These are phyloP conservation scores for Aquatica leii DNA, from an alignment of 2,888 invertebrate species.

Conservation along the genomic window DNA sequence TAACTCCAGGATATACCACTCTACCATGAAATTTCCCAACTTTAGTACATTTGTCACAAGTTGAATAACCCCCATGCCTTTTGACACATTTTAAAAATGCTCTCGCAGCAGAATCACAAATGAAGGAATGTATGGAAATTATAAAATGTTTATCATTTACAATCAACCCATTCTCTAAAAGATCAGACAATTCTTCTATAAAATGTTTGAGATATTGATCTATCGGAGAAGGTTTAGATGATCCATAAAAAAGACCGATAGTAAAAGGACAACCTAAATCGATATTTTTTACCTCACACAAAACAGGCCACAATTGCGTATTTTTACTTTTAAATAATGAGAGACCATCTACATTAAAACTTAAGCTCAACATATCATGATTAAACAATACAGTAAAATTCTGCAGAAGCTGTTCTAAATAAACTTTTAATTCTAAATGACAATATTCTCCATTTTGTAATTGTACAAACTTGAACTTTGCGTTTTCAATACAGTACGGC, in stretches of 20 bases:
- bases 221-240: constrained; percentile 35
- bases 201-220: constrained; percentile 33
- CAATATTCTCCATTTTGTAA: constrained; percentile 21
- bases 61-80: constrained; percentile 12
- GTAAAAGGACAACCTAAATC: constrained; percentile 24
- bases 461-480: neutral
- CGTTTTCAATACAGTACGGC: constrained; percentile 31
- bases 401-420: no score
- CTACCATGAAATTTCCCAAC: constrained; percentile 16
- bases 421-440: constrained; percentile 22
- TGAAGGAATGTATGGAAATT: constrained; percentile 10
- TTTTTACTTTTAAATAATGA: constrained; percentile 12
- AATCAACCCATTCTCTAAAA: constrained; percentile 16
- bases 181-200: constrained; percentile 30
- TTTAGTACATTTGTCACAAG: constrained; percentile 24
- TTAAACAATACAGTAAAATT: no score
- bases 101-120: constrained; percentile 18
- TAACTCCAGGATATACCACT: neutral
- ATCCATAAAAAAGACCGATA: constrained; percentile 36
- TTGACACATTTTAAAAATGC: constrained; percentile 25
- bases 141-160: constrained; percentile 11
- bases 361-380: neutral
- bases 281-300: constrained; percentile 14
- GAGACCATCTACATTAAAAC: constrained; percentile 13
- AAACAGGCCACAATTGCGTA: constrained; percentile 10